phyloP scores from a whole-genome alignment of 2,888 invertebrate species.

The Rotaria sp. region DNA sequence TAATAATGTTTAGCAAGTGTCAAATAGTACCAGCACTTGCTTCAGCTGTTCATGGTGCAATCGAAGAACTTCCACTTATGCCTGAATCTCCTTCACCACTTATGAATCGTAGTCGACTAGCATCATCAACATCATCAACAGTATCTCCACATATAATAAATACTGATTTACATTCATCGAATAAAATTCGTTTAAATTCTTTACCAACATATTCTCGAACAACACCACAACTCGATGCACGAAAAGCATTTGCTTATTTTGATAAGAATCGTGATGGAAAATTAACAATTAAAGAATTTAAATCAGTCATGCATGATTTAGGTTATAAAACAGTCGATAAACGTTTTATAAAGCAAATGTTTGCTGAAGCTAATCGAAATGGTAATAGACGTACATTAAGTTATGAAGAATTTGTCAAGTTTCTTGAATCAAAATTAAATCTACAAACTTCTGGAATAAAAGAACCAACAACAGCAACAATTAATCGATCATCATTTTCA shows the following conservation, averaged over 20 bases:
- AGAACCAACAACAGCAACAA: not conserved
- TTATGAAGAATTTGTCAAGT: not conserved
- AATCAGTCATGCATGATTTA: not conserved
- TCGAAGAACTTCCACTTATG: conserved; percentile 10
- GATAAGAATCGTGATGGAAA: conserved; percentile 25
- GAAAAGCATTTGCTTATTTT: conserved; percentile 19
- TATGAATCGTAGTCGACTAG: not conserved
- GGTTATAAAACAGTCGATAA: conserved; percentile 19
- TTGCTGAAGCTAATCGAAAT: conserved; percentile 28
- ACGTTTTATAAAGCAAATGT: not conserved
- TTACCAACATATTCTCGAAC: not conserved
- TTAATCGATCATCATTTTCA: not conserved
- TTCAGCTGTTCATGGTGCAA: conserved; percentile 4
- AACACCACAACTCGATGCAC: not conserved
- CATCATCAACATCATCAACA: not conserved
- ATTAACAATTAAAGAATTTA: conserved; percentile 26
- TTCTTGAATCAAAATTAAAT: not conserved
- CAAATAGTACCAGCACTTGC: conserved; percentile 24
- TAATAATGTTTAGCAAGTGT: not conserved
- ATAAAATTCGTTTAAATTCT: not conserved
- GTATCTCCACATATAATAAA: not conserved
- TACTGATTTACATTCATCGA: not conserved
- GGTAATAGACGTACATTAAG: not conserved
- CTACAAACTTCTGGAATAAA: not conserved
- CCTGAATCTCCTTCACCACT: not conserved